These are phyloP conservation scores for Prosapia bicincta DNA, from an alignment of 2,888 invertebrate genomes.

Conservation along the genomic window DNA sequence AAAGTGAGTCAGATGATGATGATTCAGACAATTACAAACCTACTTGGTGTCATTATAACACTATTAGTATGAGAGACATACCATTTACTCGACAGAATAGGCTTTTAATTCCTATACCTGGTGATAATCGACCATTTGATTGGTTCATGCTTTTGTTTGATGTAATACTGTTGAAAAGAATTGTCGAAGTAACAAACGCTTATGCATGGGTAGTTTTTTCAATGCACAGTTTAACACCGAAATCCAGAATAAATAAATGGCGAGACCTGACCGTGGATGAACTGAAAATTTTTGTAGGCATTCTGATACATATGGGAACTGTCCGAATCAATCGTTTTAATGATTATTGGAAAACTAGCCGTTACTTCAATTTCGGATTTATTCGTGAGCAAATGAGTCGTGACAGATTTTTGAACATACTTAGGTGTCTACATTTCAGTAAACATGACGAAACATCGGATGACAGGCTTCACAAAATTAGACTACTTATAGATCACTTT, in stretches of 20 bases:
- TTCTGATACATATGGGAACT: neutral
- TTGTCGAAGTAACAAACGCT: neutral
- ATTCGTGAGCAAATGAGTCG: neutral
- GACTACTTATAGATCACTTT: no score
- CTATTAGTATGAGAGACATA: no score
- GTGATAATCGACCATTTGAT: neutral
- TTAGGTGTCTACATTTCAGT: neutral
- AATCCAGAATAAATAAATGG: neutral
- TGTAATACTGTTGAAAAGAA: neutral
- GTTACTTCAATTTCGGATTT: neutral
- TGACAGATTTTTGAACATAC: neutral
- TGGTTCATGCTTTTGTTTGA: neutral
- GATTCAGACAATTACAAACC: no score
- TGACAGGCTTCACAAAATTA: no score
- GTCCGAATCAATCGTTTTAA: neutral
- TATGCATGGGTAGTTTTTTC: neutral
- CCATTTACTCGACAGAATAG: no score
- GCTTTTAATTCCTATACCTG: neutral
- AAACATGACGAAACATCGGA: no score
- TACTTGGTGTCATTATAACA: no score
- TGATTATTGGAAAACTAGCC: neutral
- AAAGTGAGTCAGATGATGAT: no score
- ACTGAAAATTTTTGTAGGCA: neutral
- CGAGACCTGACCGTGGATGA: neutral
- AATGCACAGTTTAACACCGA: neutral